These are phyloP conservation scores for Taenioides sp. DNA, from an alignment of 2,797 vertebrate genomes.

Conservation along the genomic window DNA sequence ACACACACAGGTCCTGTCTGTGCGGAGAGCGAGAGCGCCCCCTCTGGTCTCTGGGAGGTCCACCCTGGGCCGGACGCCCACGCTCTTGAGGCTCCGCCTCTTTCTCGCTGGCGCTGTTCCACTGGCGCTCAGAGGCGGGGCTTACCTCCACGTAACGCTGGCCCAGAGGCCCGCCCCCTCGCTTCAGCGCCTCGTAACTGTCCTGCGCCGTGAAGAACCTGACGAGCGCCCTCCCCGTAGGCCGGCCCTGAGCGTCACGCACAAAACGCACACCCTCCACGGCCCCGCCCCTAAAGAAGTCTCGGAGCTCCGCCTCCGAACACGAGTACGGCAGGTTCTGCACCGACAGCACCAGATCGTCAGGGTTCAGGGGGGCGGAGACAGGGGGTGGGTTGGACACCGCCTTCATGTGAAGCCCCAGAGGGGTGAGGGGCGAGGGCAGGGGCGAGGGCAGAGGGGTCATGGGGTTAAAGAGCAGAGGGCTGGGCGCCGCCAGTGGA, in stretches of 20 bases:
- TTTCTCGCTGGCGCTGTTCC: slow-evolving; percentile 70
- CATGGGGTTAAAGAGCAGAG: slow-evolving; percentile 91
- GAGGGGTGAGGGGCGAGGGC: slow-evolving; percentile 11
- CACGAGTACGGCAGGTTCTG: slow-evolving; percentile 94
- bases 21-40: slow-evolving; percentile 94
- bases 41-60: slow-evolving; percentile 76
- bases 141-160: slow-evolving; percentile 94
- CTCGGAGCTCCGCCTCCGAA: slow-evolving; percentile 89
- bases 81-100: slow-evolving; percentile 63
- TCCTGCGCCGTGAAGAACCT: slow-evolving; percentile 95
- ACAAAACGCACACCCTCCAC: slow-evolving; percentile 88
- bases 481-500: slow-evolving; percentile 87
- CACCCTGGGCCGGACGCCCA: background rate
- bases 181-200: slow-evolving; percentile 92
- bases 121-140: slow-evolving; percentile 92
- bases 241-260: slow-evolving; percentile 90
- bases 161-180: slow-evolving; percentile 93
- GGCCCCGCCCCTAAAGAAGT: slow-evolving; percentile 92
- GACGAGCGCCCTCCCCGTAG: slow-evolving; percentile 90
- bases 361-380: slow-evolving; percentile 73
- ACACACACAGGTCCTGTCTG: slow-evolving; percentile 92
- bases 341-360: slow-evolving; percentile 90
- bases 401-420: slow-evolving; percentile 88
- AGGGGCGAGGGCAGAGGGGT: slow-evolving; percentile 77
- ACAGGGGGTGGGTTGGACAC: slow-evolving; percentile 62